phyloP scores from a whole-genome alignment of 2,888 invertebrate genomes.

The Troides oblongomaculatus region DNA sequence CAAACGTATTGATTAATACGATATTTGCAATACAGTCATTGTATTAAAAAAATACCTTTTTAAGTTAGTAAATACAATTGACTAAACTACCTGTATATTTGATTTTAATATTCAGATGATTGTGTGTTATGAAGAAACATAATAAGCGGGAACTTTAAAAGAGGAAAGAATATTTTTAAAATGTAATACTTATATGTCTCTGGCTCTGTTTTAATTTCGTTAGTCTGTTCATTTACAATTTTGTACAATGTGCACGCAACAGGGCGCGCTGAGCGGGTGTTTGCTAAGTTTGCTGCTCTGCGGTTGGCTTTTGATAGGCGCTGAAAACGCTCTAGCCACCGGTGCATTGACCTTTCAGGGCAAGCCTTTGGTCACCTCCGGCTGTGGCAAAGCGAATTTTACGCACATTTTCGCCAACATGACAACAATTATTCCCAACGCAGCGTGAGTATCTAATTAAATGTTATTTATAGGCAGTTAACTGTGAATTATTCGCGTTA shows the following conservation, averaged over 20 bases:
- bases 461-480: conserved; percentile 30
- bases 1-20: too few relatives aligned
- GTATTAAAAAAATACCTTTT: too few relatives aligned
- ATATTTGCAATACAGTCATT: too few relatives aligned
- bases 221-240: conserved; percentile 1
- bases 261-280: conserved; percentile 80
- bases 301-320: conserved; percentile 75
- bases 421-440: conserved; percentile 49
- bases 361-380: conserved; percentile 65
- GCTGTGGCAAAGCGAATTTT: conserved; percentile 69
- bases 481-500: conserved; percentile 28
- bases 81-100: too few relatives aligned
- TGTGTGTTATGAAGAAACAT: too few relatives aligned
- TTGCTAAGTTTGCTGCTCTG: conserved; percentile 71
- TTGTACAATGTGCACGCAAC: conserved; percentile 25
- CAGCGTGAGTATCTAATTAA: conserved; percentile 52
- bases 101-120: too few relatives aligned
- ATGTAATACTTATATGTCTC: background rate
- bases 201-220: too few relatives aligned
- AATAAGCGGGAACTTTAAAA: too few relatives aligned
- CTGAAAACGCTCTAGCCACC: conserved; percentile 70
- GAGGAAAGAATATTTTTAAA: background rate
- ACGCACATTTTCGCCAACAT: conserved; percentile 57
- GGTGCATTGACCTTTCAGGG: conserved; percentile 75
- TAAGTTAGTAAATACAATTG: too few relatives aligned